Base-by-base conservation (phyloP, 1,140 invertebrate genomes). In the Zaprionus africanus region DNA sequence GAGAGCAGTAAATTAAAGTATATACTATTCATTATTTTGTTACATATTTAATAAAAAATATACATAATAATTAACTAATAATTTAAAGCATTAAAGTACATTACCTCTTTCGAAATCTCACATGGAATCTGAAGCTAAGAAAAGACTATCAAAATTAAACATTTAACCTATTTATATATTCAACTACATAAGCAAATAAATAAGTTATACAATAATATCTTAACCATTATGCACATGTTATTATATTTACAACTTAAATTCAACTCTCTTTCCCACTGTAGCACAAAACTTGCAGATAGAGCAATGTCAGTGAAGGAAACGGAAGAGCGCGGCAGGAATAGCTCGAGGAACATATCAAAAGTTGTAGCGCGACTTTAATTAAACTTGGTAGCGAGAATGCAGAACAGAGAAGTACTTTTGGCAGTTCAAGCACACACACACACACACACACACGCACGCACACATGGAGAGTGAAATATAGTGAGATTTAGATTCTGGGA, bases 321-420 rank as follows among this genome's bases (percentile, higher is more conserved):
- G 85, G 85, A 88, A 82, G 72, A 49, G 68, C 68, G 83, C 65
- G 83, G 82, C 78, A 88, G 84, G 77, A 76, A 76, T 77, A 87
- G 74, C 80, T 87, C 85, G 57, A 76, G 79, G 84, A 88, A 88
- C 84, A 88, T 88, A 88, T 88, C 84, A 88, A 90, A 88, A 88
- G 84, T 88, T 88, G 84, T 88, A 70, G 85, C 84, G 84, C 85
- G 84, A 90, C 84, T 88, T 88, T 88, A 88, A 88, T 88, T 88
- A 88, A 88, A 88, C 84, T 88, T 88, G 69, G 74, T 63, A 76
- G 61, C 61, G 80, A 65, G 76, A 82, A 76, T 84, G 56, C 80
- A 74, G 73, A 88, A 61, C 77, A 65, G 61, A 67, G 64, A 67
- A 87, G 85, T 81, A 87, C 84, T 84, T 87, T 90, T 87, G 85